Evolutionary conservation across 2,797 vertebrate species (phyloP).

Genomic region (Cuculus canorus): DNA sequence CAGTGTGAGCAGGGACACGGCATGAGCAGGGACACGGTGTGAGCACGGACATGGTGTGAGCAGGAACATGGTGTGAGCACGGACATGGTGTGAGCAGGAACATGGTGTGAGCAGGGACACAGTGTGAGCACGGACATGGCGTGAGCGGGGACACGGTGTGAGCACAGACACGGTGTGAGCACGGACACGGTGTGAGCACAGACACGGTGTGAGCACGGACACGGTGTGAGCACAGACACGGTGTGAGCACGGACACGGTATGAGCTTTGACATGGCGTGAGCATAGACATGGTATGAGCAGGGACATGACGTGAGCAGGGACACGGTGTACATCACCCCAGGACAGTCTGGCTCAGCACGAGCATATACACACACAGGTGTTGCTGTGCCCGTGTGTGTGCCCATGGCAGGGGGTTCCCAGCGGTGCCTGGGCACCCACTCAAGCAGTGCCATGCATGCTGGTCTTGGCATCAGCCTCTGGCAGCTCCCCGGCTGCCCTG

Average conservation of each 20-base stretch:
- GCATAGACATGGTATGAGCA: rapidly evolving
- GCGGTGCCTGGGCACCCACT: not conserved
- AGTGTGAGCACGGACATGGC: too few relatives aligned
- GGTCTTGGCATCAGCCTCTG: rapidly evolving
- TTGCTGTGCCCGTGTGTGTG: rapidly evolving
- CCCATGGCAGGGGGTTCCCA: not conserved
- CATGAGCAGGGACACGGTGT: too few relatives aligned
- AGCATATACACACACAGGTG: too few relatives aligned
- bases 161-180: not conserved
- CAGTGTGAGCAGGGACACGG: too few relatives aligned
- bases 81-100: too few relatives aligned
- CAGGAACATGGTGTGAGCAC: too few relatives aligned
- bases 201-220: not conserved
- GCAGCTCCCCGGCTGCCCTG: too few relatives aligned
- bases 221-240: not conserved
- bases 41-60: not conserved
- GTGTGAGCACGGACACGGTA: not conserved
- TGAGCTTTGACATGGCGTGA: not conserved
- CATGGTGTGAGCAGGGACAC: too few relatives aligned
- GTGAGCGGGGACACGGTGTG: not conserved
- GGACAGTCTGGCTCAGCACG: not conserved
- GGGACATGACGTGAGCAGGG: too few relatives aligned
- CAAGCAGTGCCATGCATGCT: rapidly evolving
- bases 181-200: rapidly evolving
- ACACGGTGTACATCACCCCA: not conserved